Conservation (phyloP, 2,888 invertebrate genomes). For the Torymus tubicola region DNA sequence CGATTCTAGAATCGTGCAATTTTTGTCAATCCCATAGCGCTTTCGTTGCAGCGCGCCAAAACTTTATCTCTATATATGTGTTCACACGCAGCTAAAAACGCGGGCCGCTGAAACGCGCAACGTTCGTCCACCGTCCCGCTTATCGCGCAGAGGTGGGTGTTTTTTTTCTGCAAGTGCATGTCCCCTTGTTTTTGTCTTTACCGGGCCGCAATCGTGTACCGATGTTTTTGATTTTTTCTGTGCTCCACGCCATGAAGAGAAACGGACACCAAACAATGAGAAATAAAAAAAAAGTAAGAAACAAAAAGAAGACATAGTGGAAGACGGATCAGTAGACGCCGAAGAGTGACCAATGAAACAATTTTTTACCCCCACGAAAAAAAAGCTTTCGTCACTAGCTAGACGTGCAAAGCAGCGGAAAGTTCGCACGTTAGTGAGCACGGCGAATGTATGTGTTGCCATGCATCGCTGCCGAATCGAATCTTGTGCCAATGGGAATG, state of each 20-base stretch:
- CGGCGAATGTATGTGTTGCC: background rate
- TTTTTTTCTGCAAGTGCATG: conserved; percentile 15
- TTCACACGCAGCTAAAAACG: conserved; percentile 7
- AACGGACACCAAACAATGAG: background rate
- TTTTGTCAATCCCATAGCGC: conserved; percentile 9
- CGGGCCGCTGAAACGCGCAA: conserved; percentile 10
- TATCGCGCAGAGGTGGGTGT: conserved; percentile 39
- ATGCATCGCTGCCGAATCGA: conserved; percentile 7
- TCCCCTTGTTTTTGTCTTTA: conserved; percentile 3
- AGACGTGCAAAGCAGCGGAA: background rate
- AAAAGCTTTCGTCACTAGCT: background rate
- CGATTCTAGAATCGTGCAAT: conserved; percentile 12
- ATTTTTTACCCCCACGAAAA: background rate
- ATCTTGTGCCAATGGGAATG: conserved; percentile 4
- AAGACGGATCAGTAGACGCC: conserved; percentile 1
- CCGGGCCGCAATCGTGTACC: background rate
- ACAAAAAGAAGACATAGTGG: conserved; percentile 9
- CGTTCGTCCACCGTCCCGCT: conserved; percentile 25
- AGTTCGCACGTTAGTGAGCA: background rate
- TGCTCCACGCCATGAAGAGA: background rate
- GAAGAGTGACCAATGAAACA: background rate
- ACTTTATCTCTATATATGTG: background rate
- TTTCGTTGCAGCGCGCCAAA: conserved; percentile 29
- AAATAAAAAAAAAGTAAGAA: background rate
- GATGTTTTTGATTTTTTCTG: conserved; percentile 27